Percentiles rank a stretch among this genome's conserved stretches.
These are phyloP conservation scores for Ichneumoninae sp. DNA, from an alignment of 2,888 invertebrate species.

Conservation along the genomic window DNA sequence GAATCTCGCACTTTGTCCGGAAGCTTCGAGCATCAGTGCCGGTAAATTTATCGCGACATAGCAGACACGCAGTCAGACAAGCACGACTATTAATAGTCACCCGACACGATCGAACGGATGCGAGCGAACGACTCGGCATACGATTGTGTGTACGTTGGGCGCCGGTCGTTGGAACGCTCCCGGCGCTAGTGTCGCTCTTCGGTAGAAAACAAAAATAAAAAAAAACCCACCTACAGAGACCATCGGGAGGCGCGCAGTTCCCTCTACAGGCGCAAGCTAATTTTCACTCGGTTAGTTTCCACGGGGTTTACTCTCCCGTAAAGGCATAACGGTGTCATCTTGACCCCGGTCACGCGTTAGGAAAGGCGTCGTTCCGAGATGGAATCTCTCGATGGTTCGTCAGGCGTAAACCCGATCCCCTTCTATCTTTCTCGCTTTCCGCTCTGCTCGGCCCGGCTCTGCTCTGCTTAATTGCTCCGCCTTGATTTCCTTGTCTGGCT, in stretches of 20 bases:
- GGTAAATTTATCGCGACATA: constrained; percentile 71
- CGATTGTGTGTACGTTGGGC: constrained; percentile 1
- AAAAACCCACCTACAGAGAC: not conserved
- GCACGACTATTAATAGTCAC: constrained; percentile 76
- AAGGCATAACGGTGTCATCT: constrained; percentile 78
- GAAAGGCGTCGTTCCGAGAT: constrained; percentile 71
- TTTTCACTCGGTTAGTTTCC: constrained; percentile 73
- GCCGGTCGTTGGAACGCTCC: constrained; percentile 6
- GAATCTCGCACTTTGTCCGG: constrained; percentile 1
- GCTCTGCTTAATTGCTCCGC: constrained; percentile 22
- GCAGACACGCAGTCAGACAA: constrained; percentile 78
- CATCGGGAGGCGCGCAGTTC: not conserved
- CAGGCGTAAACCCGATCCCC: constrained; percentile 64
- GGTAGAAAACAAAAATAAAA: not conserved
- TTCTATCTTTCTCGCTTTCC: constrained; percentile 30
- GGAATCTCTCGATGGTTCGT: constrained; percentile 70
- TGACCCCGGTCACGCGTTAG: constrained; percentile 79
- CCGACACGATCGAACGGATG: constrained; percentile 48
- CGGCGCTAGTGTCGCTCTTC: constrained; percentile 22
- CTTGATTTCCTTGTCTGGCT: not conserved
- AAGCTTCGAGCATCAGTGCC: constrained; percentile 41
- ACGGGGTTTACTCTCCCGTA: constrained; percentile 73
- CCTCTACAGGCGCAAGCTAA: constrained; percentile 63
- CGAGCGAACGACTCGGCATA: constrained; percentile 19
- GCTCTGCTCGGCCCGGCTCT: constrained; percentile 33